These are phyloP conservation scores for Hyperopisus bebe DNA, from an alignment of 2,113 vertebrate genomes.

Conservation along the genomic window DNA sequence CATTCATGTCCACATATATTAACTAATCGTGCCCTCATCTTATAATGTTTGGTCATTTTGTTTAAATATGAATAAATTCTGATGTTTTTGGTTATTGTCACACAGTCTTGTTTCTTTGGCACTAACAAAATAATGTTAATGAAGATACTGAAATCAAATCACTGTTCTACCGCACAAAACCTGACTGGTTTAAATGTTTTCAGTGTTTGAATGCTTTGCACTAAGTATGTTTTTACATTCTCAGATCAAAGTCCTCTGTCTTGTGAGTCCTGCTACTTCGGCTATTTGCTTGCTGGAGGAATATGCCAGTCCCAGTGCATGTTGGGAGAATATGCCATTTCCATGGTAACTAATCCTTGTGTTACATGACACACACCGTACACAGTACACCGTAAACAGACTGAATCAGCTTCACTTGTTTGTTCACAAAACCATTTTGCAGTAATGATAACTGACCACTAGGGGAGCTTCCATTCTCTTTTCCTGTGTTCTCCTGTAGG, in stretches of 20 bases:
- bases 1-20: background rate
- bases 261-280: slow-evolving; percentile 72
- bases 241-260: slow-evolving; percentile 56
- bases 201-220: background rate
- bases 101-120: background rate
- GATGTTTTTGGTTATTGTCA: background rate
- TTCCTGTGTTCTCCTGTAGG: background rate
- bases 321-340: slow-evolving; percentile 61
- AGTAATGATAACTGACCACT: background rate
- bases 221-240: background rate
- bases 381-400: background rate
- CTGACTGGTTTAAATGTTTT: background rate
- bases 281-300: slow-evolving; percentile 56
- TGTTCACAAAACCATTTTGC: background rate
- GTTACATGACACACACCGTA: background rate
- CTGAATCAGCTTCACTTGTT: background rate
- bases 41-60: background rate
- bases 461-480: background rate
- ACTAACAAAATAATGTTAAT: background rate
- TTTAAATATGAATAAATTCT: background rate
- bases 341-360: slow-evolving; percentile 50
- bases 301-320: slow-evolving; percentile 66
- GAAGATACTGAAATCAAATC: background rate
- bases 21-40: background rate
- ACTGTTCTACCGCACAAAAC: background rate